A percentile compares a stretch with the other conserved stretches of the same genome.
These are phyloP conservation scores for Temnothorax longispinosus DNA, from an alignment of 1,140 invertebrate genomes.

Conservation along the genomic window DNA sequence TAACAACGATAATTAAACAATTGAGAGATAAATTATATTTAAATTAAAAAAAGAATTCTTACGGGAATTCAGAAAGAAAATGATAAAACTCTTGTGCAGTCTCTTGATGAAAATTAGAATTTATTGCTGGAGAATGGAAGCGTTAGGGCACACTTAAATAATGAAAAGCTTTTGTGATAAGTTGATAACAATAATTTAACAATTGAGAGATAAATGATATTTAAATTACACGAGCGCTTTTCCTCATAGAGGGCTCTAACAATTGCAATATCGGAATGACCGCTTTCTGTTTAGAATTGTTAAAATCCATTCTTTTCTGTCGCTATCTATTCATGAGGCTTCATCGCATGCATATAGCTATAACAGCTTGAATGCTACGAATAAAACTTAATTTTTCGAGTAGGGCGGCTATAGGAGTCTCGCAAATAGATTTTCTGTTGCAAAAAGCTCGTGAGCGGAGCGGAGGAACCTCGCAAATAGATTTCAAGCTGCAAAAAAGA, in stretches of 20 bases:
- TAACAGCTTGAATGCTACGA: neutral
- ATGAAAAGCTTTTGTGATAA: neutral
- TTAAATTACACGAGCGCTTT: neutral
- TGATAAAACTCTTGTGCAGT: too few species aligned
- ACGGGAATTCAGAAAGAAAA: too few species aligned
- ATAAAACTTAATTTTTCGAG: slow-evolving; percentile 9
- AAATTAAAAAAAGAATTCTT: neutral
- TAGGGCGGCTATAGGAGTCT: neutral
- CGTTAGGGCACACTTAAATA: neutral
- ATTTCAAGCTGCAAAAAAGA: neutral
- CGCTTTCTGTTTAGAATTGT: neutral
- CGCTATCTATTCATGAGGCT: slow-evolving; percentile 1
- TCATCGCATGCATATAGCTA: slow-evolving; percentile 4
- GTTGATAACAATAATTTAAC: neutral
- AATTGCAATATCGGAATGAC: neutral
- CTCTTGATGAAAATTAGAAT: neutral
- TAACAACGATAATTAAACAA: too few species aligned
- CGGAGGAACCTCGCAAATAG: neutral
- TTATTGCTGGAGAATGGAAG: neutral
- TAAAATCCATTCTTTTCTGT: neutral
- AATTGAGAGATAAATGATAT: neutral
- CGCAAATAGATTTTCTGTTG: neutral
- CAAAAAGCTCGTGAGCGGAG: neutral
- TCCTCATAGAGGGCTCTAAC: neutral
- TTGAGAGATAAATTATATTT: neutral